Percentiles rank a stretch among this genome's conserved stretches.
Conservation (phyloP, 1,140 invertebrate genomes). For the Yoshiicerus persimilis region DNA sequence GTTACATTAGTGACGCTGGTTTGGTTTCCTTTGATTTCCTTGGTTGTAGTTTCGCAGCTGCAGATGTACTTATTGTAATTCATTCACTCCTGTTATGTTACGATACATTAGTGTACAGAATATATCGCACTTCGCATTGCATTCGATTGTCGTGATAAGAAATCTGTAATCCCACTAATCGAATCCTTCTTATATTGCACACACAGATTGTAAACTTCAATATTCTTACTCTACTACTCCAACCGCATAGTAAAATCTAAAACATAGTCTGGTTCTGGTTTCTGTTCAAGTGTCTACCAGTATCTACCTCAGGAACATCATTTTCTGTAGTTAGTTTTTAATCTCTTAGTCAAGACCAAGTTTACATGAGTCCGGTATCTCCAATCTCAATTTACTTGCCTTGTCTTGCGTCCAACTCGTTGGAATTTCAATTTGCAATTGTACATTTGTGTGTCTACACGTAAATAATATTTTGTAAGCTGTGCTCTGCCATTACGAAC, state of each 20-base stretch:
- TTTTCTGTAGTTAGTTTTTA: background rate
- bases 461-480: no score
- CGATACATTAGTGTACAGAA: background rate
- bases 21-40: background rate
- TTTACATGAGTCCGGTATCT: background rate
- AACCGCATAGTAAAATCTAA: background rate
- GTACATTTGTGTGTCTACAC: background rate
- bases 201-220: background rate
- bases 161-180: conserved; percentile 3
- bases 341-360: background rate
- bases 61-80: background rate
- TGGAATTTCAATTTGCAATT: background rate
- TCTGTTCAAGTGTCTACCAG: background rate
- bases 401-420: background rate
- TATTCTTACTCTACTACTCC: background rate
- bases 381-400: background rate
- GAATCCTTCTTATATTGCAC: background rate
- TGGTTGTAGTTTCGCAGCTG: background rate
- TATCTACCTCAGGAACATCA: no score
- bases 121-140: background rate
- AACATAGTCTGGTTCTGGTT: background rate
- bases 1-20: background rate
- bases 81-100: background rate
- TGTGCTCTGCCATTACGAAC: background rate
- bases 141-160: background rate